These are phyloP conservation scores for Agelaius phoeniceus DNA, from an alignment of 2,113 vertebrate genomes.

Conservation along the genomic window DNA sequence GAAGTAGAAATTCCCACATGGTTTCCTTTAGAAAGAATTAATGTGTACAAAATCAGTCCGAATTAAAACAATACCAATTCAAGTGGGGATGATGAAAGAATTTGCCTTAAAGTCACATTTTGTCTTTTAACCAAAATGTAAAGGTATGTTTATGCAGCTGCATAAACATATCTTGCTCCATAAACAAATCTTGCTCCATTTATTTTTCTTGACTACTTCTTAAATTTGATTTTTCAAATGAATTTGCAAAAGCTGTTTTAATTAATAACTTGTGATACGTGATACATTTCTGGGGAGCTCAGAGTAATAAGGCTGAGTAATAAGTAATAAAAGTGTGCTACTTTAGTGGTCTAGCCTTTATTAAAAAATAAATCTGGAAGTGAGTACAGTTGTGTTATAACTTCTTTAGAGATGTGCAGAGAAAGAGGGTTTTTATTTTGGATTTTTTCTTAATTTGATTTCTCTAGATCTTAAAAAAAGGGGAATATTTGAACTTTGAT, in stretches of 20 bases:
- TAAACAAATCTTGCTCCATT: background rate
- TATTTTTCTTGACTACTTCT: background rate
- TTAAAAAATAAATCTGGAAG: background rate
- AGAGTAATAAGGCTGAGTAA: background rate
- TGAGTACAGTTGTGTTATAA: background rate
- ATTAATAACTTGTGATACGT: background rate
- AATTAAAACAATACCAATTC: background rate
- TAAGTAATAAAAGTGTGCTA: background rate
- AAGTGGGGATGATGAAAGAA: accelerated
- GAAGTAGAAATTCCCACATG: background rate
- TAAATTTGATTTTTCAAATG: background rate
- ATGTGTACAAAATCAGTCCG: background rate
- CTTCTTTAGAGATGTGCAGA: background rate
- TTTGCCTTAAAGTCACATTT: background rate
- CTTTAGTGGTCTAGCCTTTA: background rate
- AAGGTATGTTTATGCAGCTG: background rate
- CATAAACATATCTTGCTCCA: too few species aligned
- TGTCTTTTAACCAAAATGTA: background rate
- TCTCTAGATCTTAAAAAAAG: background rate
- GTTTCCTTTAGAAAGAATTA: background rate
- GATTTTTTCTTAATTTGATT: background rate
- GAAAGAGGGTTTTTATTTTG: background rate
- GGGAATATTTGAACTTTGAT: background rate
- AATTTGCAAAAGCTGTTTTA: background rate
- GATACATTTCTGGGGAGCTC: background rate